Evolutionary conservation across 2,113 vertebrate species (phyloP).

Genomic region (Mustelus asterias): DNA sequence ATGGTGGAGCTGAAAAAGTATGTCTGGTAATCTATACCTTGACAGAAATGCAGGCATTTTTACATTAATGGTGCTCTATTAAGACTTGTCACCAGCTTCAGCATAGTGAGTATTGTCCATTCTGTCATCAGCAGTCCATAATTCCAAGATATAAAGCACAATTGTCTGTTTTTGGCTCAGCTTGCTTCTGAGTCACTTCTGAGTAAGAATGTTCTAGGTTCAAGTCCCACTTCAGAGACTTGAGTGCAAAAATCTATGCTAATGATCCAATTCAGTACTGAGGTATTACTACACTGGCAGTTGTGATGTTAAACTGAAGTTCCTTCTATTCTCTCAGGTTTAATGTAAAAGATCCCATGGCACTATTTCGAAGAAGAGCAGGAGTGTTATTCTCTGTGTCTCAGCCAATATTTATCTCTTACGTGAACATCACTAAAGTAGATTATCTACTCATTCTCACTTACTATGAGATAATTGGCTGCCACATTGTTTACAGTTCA

Average conservation of each 20-base stretch:
- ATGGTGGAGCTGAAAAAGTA: conserved; percentile 9
- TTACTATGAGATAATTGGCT: too few relatives aligned
- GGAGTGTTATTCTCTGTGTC: neutral
- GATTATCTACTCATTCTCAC: neutral
- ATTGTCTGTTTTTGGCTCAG: neutral
- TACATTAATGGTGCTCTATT: neutral
- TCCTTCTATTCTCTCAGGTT: too few relatives aligned
- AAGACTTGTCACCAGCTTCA: too few relatives aligned
- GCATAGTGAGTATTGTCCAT: neutral
- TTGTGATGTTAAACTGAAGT: too few relatives aligned
- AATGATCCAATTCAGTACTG: neutral
- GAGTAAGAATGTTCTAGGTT: neutral
- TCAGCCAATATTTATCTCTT: neutral
- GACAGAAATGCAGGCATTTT: neutral
- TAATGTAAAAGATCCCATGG: too few relatives aligned
- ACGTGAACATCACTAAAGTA: neutral
- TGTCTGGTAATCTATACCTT: neutral
- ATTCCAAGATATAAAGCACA: neutral
- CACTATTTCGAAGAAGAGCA: too few relatives aligned
- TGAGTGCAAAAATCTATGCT: neutral
- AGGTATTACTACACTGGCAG: neutral
- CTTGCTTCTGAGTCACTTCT: neutral
- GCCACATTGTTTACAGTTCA: too few relatives aligned
- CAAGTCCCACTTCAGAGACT: neutral
- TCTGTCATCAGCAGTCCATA: neutral